Evolutionary conservation across 2,113 vertebrate species (phyloP), one percentile per base, ranked within the genome.

Genomic region (Polyodon spathula): DNA sequence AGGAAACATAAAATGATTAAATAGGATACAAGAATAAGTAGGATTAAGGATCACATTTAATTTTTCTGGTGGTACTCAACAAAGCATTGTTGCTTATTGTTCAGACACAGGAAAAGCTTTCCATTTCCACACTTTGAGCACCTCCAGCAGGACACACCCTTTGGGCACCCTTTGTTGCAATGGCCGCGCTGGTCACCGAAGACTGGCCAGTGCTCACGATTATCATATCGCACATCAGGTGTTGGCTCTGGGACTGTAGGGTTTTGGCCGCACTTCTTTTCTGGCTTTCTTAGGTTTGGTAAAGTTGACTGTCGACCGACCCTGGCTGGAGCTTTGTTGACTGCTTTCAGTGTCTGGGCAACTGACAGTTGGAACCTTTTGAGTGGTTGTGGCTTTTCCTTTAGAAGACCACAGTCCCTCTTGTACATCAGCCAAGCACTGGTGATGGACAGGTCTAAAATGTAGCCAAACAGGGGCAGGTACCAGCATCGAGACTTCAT

Each of bases 391-490:
- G n/a, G n/a, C n/a, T n/a, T n/a, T n/a, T n/a, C n/a, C n/a, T n/a
- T n/a, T n/a, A n/a, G n/a, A n/a, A n/a, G n/a, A n/a, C n/a, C n/a
- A n/a, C n/a, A n/a, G n/a, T n/a, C n/a, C n/a, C n/a, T n/a, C n/a
- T n/a, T n/a, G n/a, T n/a, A n/a, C n/a, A n/a, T n/a, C n/a, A 67
- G 56, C 62, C 65, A 64, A 51, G 62, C 54, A 53, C 67, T 67
- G 58, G 59, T 54, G 59, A 67, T 37, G 39, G 17, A 68, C 60
- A 65, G 60, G 56, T 71, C 59, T 56, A 63, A 59, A 38, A 65
- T 56, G 52, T 68, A 60, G 41, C 40, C 58, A 15, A 61, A 64
- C 10, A 61, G 58, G 40, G 59, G 66, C 43, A 68, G 52, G 40
- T 66, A 63, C 63, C 61, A 63, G 59, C 57, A 4, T 52, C 63